Evolutionary conservation across 1,140 invertebrate genomes (phyloP), one percentile per base, ranked within the genome.

Genomic region (Lysiphlebus fabarum): DNA sequence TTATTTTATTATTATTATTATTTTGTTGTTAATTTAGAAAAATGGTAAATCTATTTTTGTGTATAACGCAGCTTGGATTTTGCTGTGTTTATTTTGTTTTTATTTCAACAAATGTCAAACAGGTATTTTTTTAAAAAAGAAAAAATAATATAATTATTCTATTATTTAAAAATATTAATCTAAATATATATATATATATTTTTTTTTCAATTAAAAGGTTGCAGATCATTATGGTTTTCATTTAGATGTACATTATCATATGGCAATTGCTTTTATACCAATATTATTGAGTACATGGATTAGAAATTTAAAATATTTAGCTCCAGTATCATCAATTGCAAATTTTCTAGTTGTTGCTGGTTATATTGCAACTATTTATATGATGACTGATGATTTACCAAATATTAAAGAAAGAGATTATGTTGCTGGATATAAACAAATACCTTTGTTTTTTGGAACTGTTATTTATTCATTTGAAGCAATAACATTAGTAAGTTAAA

Each of bases 41-140:
- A 36, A 70, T 89, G 61, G 86, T 91, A 57, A 90, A 92, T 74
- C 56, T 85, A 8, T 92, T 93, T 76, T 83, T 97, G 41, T 91
- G 92, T 70, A 79, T 95, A 51, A 95, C 93, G 37, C 95, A 97
- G 81, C 80, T 96, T 62, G 94, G 95, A 64, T 96, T 97, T 80
- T 97, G 94, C 77, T 95, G 92, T 79, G 90, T 96, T 17, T 97
- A 97, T 79, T 90, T 95, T 69, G 89, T 96, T 38, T 97, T 96
- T 78, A 90, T 96, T 65, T 87, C 91, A 17, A 86, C 86, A 45
- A 96, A 91, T 74, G 73, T 92, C 61, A 82, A 89, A 74, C 83
- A 89, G 83, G 90, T 91, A 75, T 10, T 44, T 37, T n/a, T 45
- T 1, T 4, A 26, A 26, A 26, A 26, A 26, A 17, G 3, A 26